Percentiles rank a stretch among this genome's conserved stretches.
Evolutionary conservation across 2,113 vertebrate species (phyloP).

Genomic region (Formicarius rufipectus): DNA sequence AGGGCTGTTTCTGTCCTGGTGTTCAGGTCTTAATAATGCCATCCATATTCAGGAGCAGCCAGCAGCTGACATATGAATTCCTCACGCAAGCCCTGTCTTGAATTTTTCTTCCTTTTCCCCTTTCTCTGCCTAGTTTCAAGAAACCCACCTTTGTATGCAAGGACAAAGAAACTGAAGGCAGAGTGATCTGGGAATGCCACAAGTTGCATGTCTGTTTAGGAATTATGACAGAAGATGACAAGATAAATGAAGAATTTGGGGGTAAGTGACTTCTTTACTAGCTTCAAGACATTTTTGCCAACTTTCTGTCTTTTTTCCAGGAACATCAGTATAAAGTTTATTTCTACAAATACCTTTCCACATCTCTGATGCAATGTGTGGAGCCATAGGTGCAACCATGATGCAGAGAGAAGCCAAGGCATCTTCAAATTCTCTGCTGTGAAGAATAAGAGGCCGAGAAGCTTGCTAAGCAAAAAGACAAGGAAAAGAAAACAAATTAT

Average conservation of each 20-base stretch:
- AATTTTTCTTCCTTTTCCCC: background rate
- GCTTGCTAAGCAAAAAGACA: constrained; percentile 74
- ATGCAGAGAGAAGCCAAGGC: constrained; percentile 83
- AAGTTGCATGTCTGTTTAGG: background rate
- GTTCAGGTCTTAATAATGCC: background rate
- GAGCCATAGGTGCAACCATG: constrained; percentile 92
- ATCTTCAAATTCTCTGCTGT: constrained; percentile 92
- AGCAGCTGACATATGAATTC: background rate
- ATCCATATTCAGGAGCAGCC: background rate
- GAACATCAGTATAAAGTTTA: background rate
- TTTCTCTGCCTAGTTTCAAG: background rate
- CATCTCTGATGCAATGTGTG: constrained; percentile 91
- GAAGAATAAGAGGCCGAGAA: constrained; percentile 76
- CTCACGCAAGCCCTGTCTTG: background rate
- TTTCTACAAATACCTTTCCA: constrained; percentile 87
- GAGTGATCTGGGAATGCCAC: background rate
- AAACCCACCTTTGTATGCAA: background rate
- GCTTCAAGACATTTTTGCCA: background rate
- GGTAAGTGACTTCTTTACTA: background rate
- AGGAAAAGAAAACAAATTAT: background rate
- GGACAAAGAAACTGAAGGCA: background rate
- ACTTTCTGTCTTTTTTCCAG: background rate
- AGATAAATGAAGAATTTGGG: background rate
- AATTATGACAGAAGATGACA: background rate
- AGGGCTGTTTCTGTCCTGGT: background rate